Percentiles rank a stretch among this genome's conserved stretches.
phyloP scores from a whole-genome alignment of 1,140 invertebrate genomes.

The Pseudomyrmex pallidus region DNA sequence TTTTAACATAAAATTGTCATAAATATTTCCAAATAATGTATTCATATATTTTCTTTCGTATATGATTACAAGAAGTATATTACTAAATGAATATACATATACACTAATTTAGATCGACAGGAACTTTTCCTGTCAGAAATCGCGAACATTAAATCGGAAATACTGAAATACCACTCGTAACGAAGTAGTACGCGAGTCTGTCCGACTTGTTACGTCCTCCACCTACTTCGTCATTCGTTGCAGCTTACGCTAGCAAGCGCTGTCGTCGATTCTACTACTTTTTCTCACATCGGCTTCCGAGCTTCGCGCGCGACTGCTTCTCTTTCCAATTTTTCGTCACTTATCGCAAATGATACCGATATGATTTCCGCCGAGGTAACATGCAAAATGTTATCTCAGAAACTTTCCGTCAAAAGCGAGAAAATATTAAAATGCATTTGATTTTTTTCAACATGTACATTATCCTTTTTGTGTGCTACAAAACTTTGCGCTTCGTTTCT shows the following conservation, averaged over 20 bases:
- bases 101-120: slow-evolving; percentile 28
- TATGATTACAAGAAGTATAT: no score
- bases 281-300: slow-evolving; percentile 10
- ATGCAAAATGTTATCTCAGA: slow-evolving; percentile 17
- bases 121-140: slow-evolving; percentile 33
- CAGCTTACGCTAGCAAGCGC: not conserved
- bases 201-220: slow-evolving; percentile 35
- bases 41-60: no score
- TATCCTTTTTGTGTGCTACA: not conserved
- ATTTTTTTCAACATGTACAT: not conserved
- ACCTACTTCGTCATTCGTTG: slow-evolving; percentile 33
- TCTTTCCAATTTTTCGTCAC: not conserved
- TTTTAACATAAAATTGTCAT: not conserved
- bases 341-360: not conserved
- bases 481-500: not conserved
- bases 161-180: slow-evolving; percentile 48
- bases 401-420: not conserved
- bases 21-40: slow-evolving; percentile 1
- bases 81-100: no score
- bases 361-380: slow-evolving; percentile 6
- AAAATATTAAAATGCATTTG: slow-evolving; percentile 14
- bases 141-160: slow-evolving; percentile 28
- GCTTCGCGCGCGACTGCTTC: slow-evolving; percentile 36
- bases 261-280: slow-evolving; percentile 37
- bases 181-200: slow-evolving; percentile 29